Evolutionary conservation across 30 jellyfish, hydroid and myxozoan genomes (phyloP).

Genomic region (Turritopsis dohrnii): DNA sequence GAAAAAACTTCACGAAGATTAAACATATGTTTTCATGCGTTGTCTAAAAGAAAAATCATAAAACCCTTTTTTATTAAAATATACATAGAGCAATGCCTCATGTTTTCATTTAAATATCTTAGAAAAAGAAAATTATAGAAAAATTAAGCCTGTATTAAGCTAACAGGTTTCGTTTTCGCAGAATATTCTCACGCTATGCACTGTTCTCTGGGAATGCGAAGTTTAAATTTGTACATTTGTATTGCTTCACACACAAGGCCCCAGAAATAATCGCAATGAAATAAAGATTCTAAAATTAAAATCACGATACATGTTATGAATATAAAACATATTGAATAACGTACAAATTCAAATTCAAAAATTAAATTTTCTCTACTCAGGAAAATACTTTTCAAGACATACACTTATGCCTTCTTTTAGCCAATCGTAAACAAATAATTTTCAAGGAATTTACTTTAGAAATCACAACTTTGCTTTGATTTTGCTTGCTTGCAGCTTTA

Average conservation of each 20-base stretch:
- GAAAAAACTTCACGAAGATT: not conserved
- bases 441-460: too few species aligned
- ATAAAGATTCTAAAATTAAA: too few species aligned
- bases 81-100: not conserved
- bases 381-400: not conserved
- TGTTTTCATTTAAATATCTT: not conserved
- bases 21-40: not conserved
- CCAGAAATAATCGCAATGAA: not conserved
- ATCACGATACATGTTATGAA: not conserved
- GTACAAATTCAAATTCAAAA: not conserved
- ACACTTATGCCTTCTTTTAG: not conserved
- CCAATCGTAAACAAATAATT: not conserved
- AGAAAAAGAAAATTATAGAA: not conserved
- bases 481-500: too few species aligned
- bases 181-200: not conserved
- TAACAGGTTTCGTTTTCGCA: not conserved
- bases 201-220: not conserved
- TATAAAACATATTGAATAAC: not conserved
- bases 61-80: not conserved
- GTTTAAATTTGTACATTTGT: not conserved
- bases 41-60: not conserved
- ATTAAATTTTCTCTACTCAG: not conserved
- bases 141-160: not conserved
- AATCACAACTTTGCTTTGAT: too few species aligned
- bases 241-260: not conserved